Evolutionary conservation across 2,113 vertebrate genomes (phyloP).

Genomic region (Potamarius usumacintae): DNA sequence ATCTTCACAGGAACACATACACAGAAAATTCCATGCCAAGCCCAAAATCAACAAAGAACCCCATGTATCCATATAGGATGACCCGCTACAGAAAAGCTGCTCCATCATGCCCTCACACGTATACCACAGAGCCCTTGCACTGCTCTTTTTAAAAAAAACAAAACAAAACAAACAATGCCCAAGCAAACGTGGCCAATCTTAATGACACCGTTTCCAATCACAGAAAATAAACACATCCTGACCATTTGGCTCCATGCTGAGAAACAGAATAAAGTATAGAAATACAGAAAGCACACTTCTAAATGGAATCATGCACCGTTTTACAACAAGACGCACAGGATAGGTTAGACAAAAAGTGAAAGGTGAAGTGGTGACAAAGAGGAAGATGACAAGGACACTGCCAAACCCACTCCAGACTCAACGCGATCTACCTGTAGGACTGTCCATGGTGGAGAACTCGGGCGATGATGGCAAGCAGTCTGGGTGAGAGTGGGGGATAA

Average conservation of each 20-base stretch:
- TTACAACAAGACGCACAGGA: constrained; percentile 51
- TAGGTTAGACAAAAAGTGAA: constrained; percentile 1
- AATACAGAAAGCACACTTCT: constrained; percentile 27
- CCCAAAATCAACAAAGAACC: not conserved
- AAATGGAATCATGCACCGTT: constrained; percentile 40
- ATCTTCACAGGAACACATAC: not conserved
- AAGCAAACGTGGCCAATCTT: not conserved
- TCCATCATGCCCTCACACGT: constrained; percentile 43
- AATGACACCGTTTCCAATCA: not conserved
- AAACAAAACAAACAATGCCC: constrained; percentile 7
- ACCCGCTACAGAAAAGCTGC: not conserved
- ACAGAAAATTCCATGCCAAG: not conserved
- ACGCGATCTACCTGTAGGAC: constrained; percentile 48
- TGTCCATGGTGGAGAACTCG: constrained; percentile 42
- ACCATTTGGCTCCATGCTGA: constrained; percentile 17
- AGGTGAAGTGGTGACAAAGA: constrained; percentile 1
- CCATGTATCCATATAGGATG: constrained; percentile 36
- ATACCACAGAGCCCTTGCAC: constrained; percentile 47
- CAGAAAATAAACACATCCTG: not conserved
- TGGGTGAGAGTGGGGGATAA: constrained; percentile 28
- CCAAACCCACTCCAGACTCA: constrained; percentile 44
- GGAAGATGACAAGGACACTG: constrained; percentile 5
- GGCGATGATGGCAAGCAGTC: constrained; percentile 36
- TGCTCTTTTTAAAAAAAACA: constrained; percentile 19
- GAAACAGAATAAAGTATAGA: not conserved